Conservation (phyloP, 2,797 vertebrate species). For the Urophycis tenuis region DNA sequence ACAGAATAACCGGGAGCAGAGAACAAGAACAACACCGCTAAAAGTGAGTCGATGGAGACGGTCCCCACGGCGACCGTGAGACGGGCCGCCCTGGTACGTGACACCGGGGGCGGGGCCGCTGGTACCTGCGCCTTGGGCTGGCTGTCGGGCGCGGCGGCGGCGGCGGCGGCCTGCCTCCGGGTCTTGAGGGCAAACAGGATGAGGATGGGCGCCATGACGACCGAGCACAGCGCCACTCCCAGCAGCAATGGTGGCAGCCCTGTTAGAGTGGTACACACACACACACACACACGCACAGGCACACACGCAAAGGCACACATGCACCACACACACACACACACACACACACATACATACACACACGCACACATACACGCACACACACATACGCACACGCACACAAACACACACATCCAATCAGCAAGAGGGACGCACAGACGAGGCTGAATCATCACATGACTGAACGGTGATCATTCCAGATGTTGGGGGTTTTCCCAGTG, state of each 20-base stretch:
- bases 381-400: too few species aligned
- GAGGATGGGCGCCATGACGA: slow-evolving; percentile 43
- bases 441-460: too few species aligned
- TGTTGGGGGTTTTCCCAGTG: too few species aligned
- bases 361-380: too few species aligned
- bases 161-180: slow-evolving; percentile 1
- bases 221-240: slow-evolving; percentile 33
- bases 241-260: slow-evolving; percentile 33
- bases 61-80: too few species aligned
- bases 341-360: background rate
- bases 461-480: too few species aligned
- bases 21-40: background rate
- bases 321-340: too few species aligned
- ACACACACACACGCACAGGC: background rate
- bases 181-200: slow-evolving; percentile 30
- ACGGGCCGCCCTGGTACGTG: too few species aligned
- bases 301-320: background rate
- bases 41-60: too few species aligned
- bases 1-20: background rate
- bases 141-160: slow-evolving; percentile 15
- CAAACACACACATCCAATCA: too few species aligned
- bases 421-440: too few species aligned
- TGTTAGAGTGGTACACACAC: slow-evolving; percentile 25
- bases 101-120: too few species aligned
- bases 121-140: slow-evolving; percentile 42